A percentile compares a stretch with the other conserved stretches of the same genome.
Evolutionary conservation across 2,888 invertebrate genomes (phyloP).

Genomic region (Mesochorus sp.): DNA sequence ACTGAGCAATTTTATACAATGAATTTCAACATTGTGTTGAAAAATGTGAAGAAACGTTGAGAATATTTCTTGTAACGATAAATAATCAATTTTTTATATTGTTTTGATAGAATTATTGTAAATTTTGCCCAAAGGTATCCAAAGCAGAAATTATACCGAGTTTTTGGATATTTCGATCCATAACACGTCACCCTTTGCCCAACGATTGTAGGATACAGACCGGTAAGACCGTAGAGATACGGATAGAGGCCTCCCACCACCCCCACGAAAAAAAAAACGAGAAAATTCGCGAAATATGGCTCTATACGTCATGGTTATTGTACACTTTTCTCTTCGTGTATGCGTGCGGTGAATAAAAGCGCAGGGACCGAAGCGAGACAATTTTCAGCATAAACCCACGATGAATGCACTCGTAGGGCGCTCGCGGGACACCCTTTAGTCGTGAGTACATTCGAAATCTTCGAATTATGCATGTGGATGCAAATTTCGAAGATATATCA

Average conservation of each 20-base stretch:
- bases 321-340: conserved; percentile 2
- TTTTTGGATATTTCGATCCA: conserved; percentile 7
- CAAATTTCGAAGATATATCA: conserved; percentile 51
- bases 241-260: not conserved
- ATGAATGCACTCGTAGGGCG: conserved; percentile 50
- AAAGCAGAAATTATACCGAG: not conserved
- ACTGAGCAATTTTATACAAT: no score
- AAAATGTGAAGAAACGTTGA: no score
- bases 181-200: conserved; percentile 62
- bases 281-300: conserved; percentile 33
- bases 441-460: conserved; percentile 36
- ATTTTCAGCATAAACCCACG: conserved; percentile 29
- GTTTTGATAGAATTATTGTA: no score
- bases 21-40: no score
- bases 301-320: not conserved
- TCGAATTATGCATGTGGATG: conserved; percentile 64
- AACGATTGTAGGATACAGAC: conserved; percentile 62
- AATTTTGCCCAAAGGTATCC: no score
- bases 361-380: conserved; percentile 23
- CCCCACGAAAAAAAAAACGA: conserved; percentile 20
- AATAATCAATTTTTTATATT: no score
- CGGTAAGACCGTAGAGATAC: not conserved
- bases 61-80: no score
- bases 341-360: conserved; percentile 17
- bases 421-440: conserved; percentile 24